Percentiles rank a stretch among this genome's conserved stretches.
phyloP scores from a whole-genome alignment of 2,113 vertebrate genomes.

The Indicator maculatus region DNA sequence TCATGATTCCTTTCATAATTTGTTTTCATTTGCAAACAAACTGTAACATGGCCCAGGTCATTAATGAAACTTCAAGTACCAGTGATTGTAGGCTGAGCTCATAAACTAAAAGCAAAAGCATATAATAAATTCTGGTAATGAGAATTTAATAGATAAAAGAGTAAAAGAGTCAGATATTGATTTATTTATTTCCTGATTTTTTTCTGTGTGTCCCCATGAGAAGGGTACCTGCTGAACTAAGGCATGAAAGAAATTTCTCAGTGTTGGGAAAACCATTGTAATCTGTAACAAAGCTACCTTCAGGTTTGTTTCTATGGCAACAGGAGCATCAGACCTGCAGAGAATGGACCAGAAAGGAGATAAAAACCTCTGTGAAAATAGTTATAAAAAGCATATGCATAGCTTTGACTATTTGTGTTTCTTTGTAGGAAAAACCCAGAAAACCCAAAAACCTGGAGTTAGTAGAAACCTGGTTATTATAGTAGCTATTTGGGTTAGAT shows the following conservation, averaged over 20 bases:
- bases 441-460: background rate
- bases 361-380: slow-evolving; percentile 40
- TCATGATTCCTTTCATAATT: background rate
- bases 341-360: slow-evolving; percentile 37
- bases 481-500: background rate
- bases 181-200: background rate
- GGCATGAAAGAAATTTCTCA: background rate
- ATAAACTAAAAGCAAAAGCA: background rate
- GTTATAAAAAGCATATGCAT: background rate
- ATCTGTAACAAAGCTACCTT: slow-evolving; percentile 48
- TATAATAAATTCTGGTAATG: background rate
- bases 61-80: slow-evolving; percentile 1
- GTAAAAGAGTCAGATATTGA: background rate
- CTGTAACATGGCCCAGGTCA: background rate
- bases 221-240: slow-evolving; percentile 28
- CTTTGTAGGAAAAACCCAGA: background rate
- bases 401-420: background rate
- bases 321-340: slow-evolving; percentile 58
- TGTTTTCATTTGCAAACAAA: background rate
- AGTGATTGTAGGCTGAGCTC: background rate
- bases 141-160: background rate
- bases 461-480: background rate
- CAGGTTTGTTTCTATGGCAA: slow-evolving; percentile 57
- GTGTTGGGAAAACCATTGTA: slow-evolving; percentile 41
- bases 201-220: background rate